Evolutionary conservation across 2,113 vertebrate genomes (phyloP).

Genomic region (Paracanthobrama guichenoti): DNA sequence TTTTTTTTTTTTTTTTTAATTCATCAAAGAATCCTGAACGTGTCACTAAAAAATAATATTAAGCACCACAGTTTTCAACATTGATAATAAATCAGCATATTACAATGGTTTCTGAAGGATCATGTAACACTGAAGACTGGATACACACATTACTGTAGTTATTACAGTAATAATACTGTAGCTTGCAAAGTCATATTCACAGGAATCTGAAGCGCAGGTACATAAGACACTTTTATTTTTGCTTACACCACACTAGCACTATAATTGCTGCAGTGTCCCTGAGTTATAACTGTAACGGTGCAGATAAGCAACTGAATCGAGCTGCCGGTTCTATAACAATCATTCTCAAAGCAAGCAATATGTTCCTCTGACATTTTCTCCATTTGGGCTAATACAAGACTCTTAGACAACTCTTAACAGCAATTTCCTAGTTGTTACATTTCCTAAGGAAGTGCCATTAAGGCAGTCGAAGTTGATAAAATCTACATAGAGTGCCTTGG

Average conservation of each 20-base stretch:
- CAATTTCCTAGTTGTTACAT: slow-evolving; percentile 30
- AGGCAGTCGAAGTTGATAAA: neutral
- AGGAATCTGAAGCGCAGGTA: neutral
- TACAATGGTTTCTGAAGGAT: too few relatives aligned
- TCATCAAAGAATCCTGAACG: too few relatives aligned
- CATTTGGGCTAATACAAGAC: slow-evolving; percentile 13
- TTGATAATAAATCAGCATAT: too few relatives aligned
- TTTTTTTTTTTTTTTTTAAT: too few relatives aligned
- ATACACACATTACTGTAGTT: neutral
- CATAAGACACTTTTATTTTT: slow-evolving; percentile 6
- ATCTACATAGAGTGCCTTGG: neutral
- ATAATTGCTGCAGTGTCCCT: slow-evolving; percentile 28
- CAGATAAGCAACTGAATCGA: slow-evolving; percentile 21
- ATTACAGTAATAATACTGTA: too few relatives aligned
- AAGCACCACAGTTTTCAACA: too few relatives aligned
- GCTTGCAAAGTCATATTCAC: neutral
- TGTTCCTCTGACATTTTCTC: neutral
- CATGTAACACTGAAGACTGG: too few relatives aligned
- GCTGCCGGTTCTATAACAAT: neutral
- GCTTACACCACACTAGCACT: neutral
- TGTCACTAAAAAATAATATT: too few relatives aligned
- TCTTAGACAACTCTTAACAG: slow-evolving; percentile 15
- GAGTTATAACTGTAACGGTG: slow-evolving; percentile 20
- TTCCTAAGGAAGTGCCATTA: slow-evolving; percentile 13
- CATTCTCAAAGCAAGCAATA: slow-evolving; percentile 1